Conservation (phyloP, 2,888 invertebrate species). For the Spisula subtruncata region DNA sequence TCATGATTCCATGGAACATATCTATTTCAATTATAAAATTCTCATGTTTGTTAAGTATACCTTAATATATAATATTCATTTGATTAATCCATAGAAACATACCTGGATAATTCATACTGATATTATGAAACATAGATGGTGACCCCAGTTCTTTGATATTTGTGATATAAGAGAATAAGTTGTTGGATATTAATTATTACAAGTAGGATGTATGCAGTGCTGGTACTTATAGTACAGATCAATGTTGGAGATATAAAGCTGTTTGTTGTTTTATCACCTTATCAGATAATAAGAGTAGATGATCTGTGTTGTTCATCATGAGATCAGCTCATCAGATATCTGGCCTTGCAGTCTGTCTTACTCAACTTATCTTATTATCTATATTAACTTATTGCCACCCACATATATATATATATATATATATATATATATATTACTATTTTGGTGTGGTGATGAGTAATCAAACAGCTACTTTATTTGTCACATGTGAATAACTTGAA, state of each 20-base stretch:
- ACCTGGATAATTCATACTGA: too few relatives aligned
- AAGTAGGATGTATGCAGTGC: neutral
- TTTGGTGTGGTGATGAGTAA: too few relatives aligned
- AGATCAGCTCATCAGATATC: neutral
- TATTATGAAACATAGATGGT: too few relatives aligned
- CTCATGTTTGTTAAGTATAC: too few relatives aligned
- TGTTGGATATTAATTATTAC: slow-evolving; percentile 15
- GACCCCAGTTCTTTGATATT: slow-evolving; percentile 16
- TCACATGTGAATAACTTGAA: too few relatives aligned
- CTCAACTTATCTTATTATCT: neutral
- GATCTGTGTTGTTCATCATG: neutral
- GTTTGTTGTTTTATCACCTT: slow-evolving; percentile 19
- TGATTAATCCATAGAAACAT: too few relatives aligned
- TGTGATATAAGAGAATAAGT: neutral
- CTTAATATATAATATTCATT: too few relatives aligned
- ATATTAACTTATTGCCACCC: neutral
- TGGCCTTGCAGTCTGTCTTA: neutral
- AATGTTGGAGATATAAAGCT: neutral
- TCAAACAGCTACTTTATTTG: too few relatives aligned
- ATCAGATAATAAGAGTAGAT: neutral
- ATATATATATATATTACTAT: too few relatives aligned
- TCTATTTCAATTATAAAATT: too few relatives aligned
- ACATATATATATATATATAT: too few relatives aligned
- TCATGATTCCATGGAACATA: too few relatives aligned
- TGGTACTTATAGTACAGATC: neutral